phyloP scores from a whole-genome alignment of 2,797 vertebrate genomes.

The Myotis findleyi region DNA sequence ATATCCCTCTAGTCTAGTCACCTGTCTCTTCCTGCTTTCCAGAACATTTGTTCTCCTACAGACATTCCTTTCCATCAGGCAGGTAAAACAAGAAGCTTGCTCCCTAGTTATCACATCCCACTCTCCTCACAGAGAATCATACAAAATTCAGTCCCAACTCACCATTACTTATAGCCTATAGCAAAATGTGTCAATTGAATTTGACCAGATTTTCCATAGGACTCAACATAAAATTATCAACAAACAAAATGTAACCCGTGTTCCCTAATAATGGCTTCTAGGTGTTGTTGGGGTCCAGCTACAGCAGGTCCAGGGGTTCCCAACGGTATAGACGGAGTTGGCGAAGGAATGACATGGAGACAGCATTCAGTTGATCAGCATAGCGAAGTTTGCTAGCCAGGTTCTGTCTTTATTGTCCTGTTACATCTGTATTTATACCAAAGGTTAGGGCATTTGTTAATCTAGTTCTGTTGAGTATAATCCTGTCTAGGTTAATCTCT shows the following conservation, averaged over 20 bases:
- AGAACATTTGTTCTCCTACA: not conserved
- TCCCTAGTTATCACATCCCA: not conserved
- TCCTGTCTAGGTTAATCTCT: no score
- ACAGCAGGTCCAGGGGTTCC: no score
- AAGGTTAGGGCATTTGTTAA: no score
- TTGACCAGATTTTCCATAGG: not conserved
- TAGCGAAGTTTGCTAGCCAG: no score
- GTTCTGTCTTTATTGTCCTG: no score
- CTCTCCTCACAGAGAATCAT: not conserved
- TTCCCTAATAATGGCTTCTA: not conserved
- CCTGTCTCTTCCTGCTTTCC: not conserved
- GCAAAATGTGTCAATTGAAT: not conserved
- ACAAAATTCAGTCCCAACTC: not conserved
- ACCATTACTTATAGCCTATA: accelerated
- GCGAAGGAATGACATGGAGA: no score
- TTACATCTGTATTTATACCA: no score
- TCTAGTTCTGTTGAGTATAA: no score
- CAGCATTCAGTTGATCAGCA: no score
- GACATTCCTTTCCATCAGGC: not conserved
- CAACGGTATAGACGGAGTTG: no score
- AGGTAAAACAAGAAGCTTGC: not conserved
- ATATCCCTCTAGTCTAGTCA: not conserved
- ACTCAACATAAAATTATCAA: not conserved
- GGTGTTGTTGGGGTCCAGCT: not conserved
- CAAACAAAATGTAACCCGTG: not conserved